Percentiles rank a stretch among this genome's conserved stretches.
These are phyloP conservation scores for Agonopterix alstromeriana DNA, from an alignment of 2,888 invertebrate genomes.

Conservation along the genomic window DNA sequence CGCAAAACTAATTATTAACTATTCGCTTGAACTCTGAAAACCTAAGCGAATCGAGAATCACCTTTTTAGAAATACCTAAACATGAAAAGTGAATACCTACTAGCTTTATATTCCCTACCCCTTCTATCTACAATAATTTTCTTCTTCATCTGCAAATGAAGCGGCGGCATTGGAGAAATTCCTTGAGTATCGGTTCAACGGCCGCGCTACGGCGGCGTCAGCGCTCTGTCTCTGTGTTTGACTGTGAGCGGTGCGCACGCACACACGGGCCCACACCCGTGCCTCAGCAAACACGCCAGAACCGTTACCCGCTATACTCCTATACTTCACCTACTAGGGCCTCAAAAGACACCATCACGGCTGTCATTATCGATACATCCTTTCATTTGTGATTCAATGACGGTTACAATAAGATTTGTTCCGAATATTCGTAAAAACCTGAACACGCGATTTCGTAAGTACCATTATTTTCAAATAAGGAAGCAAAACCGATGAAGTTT, in stretches of 20 bases:
- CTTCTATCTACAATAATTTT: slow-evolving; percentile 49
- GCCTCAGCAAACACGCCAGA: slow-evolving; percentile 65
- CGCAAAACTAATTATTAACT: too few species aligned
- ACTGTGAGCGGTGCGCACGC: slow-evolving; percentile 50
- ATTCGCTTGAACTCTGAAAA: too few species aligned
- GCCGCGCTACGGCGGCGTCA: slow-evolving; percentile 61
- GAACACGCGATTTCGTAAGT: too few species aligned
- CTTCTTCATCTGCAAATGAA: slow-evolving; percentile 53
- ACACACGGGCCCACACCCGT: slow-evolving; percentile 45
- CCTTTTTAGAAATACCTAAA: too few species aligned
- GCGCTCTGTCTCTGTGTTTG: slow-evolving; percentile 51
- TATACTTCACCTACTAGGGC: slow-evolving; percentile 48
- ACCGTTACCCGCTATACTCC: slow-evolving; percentile 65
- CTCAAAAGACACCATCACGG: slow-evolving; percentile 20
- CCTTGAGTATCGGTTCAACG: slow-evolving; percentile 74
- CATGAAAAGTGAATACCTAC: neutral
- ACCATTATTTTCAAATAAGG: too few species aligned
- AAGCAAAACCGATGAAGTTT: too few species aligned
- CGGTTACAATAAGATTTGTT: too few species aligned
- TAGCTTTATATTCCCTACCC: slow-evolving; percentile 2
- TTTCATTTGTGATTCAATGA: too few species aligned
- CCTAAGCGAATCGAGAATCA: too few species aligned
- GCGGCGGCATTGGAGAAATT: slow-evolving; percentile 68
- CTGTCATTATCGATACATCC: slow-evolving; percentile 9
- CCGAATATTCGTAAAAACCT: too few species aligned